Conservation (phyloP, 2,113 vertebrate genomes). For the Centrocercus urophasianus region DNA sequence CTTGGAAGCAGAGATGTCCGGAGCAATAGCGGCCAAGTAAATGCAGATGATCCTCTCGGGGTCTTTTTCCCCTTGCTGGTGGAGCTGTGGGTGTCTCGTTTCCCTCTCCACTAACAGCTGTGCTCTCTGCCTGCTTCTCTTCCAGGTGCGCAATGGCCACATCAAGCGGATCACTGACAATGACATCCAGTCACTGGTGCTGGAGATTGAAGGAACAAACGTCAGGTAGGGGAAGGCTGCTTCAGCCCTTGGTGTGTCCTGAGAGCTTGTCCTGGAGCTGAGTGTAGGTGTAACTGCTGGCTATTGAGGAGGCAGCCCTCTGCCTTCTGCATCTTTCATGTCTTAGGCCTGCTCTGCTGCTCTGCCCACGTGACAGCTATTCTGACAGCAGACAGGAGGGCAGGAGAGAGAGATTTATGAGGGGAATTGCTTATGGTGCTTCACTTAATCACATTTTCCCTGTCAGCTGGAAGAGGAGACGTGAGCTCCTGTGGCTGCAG, state of each 20-base stretch:
- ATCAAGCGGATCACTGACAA: conserved; percentile 95
- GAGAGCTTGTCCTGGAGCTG: neutral
- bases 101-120: neutral
- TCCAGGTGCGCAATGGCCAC: conserved; percentile 93
- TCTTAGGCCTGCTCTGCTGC: neutral
- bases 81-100: neutral
- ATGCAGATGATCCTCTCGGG: neutral
- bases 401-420: conserved; percentile 30
- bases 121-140: neutral
- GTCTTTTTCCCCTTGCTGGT: neutral
- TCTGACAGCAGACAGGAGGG: neutral
- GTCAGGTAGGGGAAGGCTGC: conserved; percentile 84
- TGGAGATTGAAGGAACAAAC: conserved; percentile 94
- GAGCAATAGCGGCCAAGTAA: neutral
- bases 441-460: neutral
- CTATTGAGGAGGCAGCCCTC: neutral
- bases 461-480: neutral
- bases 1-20: neutral
- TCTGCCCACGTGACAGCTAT: neutral
- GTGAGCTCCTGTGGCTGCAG: neutral
- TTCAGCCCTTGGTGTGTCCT: neutral
- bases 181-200: conserved; percentile 93
- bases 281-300: neutral
- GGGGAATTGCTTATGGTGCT: conserved; percentile 3
- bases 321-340: neutral